These are phyloP conservation scores for Pachyseris speciosa DNA, from an alignment of 64 coral and sea anemone genomes.

Conservation along the genomic window DNA sequence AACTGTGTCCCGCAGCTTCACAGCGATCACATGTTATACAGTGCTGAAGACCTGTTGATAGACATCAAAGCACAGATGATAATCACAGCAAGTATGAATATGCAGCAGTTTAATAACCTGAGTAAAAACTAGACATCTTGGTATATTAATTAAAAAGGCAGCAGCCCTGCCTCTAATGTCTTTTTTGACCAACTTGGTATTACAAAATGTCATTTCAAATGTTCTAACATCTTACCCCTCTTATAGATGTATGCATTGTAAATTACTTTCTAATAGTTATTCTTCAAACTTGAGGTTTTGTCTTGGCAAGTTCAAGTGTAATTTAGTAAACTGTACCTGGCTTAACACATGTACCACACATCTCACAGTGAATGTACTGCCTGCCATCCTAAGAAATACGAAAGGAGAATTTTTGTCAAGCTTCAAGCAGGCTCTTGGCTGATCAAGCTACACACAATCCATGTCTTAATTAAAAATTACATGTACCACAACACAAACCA, in stretches of 20 bases:
- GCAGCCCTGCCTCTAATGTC: too few species aligned
- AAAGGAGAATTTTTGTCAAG: neutral
- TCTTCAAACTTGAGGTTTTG: too few species aligned
- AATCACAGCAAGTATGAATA: neutral
- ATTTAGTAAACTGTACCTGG: too few species aligned
- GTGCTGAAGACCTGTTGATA: constrained; percentile 72
- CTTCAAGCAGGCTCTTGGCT: too few species aligned
- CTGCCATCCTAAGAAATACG: constrained; percentile 75
- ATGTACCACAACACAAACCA: too few species aligned
- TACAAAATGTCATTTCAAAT: too few species aligned
- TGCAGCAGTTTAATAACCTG: neutral
- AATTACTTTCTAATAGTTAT: too few species aligned
- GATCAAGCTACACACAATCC: too few species aligned
- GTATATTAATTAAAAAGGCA: neutral
- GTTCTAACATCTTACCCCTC: too few species aligned
- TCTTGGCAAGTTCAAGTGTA: too few species aligned
- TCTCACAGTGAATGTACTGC: constrained; percentile 80
- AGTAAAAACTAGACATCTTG: neutral
- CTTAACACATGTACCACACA: constrained; percentile 90
- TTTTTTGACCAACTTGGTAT: too few species aligned
- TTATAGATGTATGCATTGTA: too few species aligned
- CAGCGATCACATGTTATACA: constrained; percentile 80
- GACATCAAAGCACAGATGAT: neutral
- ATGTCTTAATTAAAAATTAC: neutral
- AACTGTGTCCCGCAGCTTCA: constrained; percentile 71